Evolutionary conservation across 2,113 vertebrate species (phyloP).

Genomic region (Orientallactaga bullata): DNA sequence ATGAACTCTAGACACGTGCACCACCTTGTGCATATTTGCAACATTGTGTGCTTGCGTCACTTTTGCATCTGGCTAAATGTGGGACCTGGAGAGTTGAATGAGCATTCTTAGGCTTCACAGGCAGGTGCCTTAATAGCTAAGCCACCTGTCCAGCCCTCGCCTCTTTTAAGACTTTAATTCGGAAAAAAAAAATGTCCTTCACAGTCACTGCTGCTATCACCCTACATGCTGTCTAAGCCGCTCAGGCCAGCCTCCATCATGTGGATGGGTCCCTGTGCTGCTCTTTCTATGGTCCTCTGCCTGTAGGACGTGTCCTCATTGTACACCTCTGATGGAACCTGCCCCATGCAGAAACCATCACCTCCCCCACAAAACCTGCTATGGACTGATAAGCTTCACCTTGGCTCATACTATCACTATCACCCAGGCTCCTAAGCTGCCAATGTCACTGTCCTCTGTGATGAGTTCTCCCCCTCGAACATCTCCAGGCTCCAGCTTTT

Average conservation of each 20-base stretch:
- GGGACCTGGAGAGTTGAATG: no score
- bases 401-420: not conserved
- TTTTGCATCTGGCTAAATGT: no score
- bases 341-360: not conserved
- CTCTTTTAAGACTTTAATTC: conserved; percentile 2
- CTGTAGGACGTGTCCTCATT: not conserved
- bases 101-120: no score
- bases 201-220: not conserved
- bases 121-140: no score
- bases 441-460: not conserved
- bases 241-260: no score
- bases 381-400: not conserved
- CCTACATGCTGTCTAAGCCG: not conserved
- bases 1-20: no score
- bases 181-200: not conserved
- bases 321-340: not conserved
- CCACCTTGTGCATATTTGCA: no score
- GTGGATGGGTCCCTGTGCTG: not conserved
- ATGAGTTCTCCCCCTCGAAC: not conserved
- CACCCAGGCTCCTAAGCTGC: not conserved
- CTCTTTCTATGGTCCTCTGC: no score
- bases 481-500: not conserved
- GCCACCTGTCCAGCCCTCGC: no score
- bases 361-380: not conserved
- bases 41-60: no score